Evolutionary conservation across 2,797 vertebrate genomes (phyloP).

Genomic region (Alca torda): DNA sequence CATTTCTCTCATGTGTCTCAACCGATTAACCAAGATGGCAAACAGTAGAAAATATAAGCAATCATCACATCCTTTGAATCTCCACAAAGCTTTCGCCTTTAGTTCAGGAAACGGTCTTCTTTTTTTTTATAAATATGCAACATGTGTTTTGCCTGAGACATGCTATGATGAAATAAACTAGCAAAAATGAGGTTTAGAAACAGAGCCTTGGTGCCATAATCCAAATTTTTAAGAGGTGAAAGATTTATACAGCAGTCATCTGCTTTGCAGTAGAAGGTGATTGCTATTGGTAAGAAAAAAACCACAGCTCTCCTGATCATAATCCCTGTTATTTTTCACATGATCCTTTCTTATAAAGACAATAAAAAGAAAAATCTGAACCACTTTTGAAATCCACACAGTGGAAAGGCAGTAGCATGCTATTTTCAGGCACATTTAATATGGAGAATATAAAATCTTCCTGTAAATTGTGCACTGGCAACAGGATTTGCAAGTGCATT

Average conservation of each 20-base stretch:
- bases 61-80: neutral
- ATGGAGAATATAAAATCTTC: neutral
- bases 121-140: neutral
- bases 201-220: neutral
- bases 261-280: neutral
- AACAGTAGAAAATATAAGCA: neutral
- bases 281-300: neutral
- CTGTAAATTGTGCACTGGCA: neutral
- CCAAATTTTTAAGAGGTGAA: neutral
- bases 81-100: neutral
- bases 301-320: neutral
- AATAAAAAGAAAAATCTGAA: neutral
- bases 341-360: neutral
- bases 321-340: neutral
- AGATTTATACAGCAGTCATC: neutral
- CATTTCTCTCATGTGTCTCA: neutral
- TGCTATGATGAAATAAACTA: neutral
- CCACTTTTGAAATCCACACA: neutral
- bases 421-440: neutral
- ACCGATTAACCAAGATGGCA: neutral
- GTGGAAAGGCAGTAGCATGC: neutral
- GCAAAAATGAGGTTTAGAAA: neutral
- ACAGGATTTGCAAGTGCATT: neutral
- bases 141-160: neutral
- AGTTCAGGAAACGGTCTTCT: neutral